phyloP scores from a whole-genome alignment of 2,888 invertebrate species.

The Polymixis flavicincta region DNA sequence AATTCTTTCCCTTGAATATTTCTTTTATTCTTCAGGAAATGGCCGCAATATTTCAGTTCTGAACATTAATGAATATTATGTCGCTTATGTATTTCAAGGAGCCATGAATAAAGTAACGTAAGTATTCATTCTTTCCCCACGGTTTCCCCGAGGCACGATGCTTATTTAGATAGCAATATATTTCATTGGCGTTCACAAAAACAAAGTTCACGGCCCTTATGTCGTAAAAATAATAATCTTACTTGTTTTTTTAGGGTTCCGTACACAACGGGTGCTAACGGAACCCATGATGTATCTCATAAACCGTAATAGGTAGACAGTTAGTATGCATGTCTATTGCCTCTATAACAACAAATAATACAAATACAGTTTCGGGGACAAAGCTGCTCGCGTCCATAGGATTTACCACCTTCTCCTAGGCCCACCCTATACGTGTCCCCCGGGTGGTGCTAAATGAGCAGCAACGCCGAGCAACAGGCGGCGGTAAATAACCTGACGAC shows the following conservation, averaged over 20 bases:
- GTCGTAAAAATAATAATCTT: slow-evolving; percentile 47
- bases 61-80: slow-evolving; percentile 33
- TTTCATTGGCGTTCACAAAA: slow-evolving; percentile 34
- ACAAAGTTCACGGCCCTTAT: slow-evolving; percentile 19
- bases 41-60: slow-evolving; percentile 39
- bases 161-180: slow-evolving; percentile 39
- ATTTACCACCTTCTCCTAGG: no score
- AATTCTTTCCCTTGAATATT: slow-evolving; percentile 36
- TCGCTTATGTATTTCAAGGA: slow-evolving; percentile 32
- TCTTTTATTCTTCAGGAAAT: slow-evolving; percentile 35
- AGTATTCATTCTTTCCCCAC: slow-evolving; percentile 6
- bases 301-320: no score
- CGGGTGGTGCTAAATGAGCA: no score
- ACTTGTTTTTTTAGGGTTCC: slow-evolving; percentile 3
- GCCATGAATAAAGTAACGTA: slow-evolving; percentile 26
- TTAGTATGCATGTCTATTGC: no score
- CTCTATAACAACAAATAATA: no score
- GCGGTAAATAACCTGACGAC: no score
- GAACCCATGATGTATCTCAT: no score
- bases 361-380: no score
- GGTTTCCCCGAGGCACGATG: slow-evolving; percentile 17
- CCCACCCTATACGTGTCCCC: no score
- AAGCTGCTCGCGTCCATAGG: no score
- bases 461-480: no score
- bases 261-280: no score